Conservation (phyloP, 1,140 invertebrate genomes). For the Arion vulgaris region DNA sequence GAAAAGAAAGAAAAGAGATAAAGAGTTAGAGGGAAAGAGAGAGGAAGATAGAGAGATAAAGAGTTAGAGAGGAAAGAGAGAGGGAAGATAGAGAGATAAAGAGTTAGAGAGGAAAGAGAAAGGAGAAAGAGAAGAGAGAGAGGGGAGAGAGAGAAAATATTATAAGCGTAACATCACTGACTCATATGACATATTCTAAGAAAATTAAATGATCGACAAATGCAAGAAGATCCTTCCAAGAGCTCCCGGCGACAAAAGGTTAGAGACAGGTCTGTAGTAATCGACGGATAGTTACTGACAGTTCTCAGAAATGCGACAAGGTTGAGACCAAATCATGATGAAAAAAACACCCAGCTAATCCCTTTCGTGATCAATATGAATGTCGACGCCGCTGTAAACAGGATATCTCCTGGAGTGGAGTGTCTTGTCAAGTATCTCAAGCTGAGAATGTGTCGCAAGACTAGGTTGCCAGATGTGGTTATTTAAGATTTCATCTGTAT, state of each 20-base stretch:
- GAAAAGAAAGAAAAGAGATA: no score
- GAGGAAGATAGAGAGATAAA: no score
- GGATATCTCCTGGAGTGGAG: neutral
- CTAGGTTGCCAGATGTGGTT: no score
- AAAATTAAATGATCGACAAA: neutral
- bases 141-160: neutral
- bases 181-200: neutral
- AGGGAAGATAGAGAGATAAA: neutral
- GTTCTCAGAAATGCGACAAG: constrained; percentile 1
- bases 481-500: no score
- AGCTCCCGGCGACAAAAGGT: no score
- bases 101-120: neutral
- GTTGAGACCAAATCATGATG: constrained; percentile 9
- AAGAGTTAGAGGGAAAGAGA: no score
- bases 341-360: constrained; percentile 23
- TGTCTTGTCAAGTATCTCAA: no score
- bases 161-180: no score
- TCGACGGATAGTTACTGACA: neutral
- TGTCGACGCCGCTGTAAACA: neutral
- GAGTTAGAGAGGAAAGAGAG: neutral
- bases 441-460: no score
- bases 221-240: neutral
- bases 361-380: neutral
- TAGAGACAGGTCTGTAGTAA: neutral
- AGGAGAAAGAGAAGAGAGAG: neutral